Conservation (phyloP, 64 coral and sea anemone genomes). For the Actinia equina region DNA sequence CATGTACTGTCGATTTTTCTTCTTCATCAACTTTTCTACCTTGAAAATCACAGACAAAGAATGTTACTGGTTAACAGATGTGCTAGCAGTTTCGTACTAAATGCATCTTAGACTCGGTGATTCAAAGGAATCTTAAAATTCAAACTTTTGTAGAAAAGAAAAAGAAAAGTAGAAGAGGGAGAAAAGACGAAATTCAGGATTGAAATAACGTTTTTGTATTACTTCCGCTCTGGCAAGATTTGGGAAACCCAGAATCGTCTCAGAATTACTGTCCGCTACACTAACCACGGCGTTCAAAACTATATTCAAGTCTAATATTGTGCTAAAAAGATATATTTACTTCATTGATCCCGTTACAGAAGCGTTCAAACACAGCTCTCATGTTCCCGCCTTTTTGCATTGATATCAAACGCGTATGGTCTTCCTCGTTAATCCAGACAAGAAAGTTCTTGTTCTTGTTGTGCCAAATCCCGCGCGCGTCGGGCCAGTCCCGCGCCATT, state of each 20-base stretch:
- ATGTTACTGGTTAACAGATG: not conserved
- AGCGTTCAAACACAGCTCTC: conserved; percentile 72
- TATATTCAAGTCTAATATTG: too few relatives aligned
- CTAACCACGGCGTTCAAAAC: too few relatives aligned
- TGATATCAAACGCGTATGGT: conserved; percentile 71
- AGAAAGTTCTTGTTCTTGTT: conserved; percentile 79
- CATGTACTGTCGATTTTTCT: conserved; percentile 65
- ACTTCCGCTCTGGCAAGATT: too few relatives aligned
- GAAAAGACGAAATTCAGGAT: too few relatives aligned
- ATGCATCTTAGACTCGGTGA: too few relatives aligned
- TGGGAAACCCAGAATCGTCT: too few relatives aligned
- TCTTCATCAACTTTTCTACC: conserved; percentile 68
- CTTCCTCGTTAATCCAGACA: conserved; percentile 80
- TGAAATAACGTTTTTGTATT: too few relatives aligned
- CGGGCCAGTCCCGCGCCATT: conserved; percentile 87
- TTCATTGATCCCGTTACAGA: conserved; percentile 72
- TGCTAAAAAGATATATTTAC: too few relatives aligned
- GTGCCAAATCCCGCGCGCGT: conserved; percentile 82
- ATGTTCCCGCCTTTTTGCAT: conserved; percentile 80
- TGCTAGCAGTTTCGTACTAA: not conserved
- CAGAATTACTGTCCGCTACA: too few relatives aligned
- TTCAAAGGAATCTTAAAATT: too few relatives aligned
- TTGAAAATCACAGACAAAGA: not conserved
- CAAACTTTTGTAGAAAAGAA: too few relatives aligned
- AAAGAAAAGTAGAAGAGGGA: too few relatives aligned